Base-by-base conservation (phyloP, 2,797 vertebrate genomes). In the Neostethus bicornis region DNA sequence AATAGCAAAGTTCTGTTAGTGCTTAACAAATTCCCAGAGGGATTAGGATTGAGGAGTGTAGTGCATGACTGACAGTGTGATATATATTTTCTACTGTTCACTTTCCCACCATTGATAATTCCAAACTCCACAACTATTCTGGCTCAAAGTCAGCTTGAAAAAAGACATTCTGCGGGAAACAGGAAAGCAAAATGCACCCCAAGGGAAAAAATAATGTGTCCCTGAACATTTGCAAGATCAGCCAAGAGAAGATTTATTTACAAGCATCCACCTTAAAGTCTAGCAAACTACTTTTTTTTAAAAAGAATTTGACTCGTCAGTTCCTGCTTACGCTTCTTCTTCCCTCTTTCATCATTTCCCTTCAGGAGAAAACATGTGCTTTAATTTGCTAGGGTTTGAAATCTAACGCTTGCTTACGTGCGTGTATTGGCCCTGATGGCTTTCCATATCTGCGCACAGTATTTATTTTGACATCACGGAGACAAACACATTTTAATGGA, bases 311-410 rank as follows among this genome's bases (percentile, higher is more conserved):
- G 32, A 43, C 43, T 41, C 49, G 60, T 73, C 60, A 75, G 58
- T 72, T 51, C 50, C 54, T 56, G 66, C 53, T 75, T 53, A 45
- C 32, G n/a, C n/a, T n/a, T n/a, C n/a, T n/a, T n/a, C n/a, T n/a
- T n/a, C n/a, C n/a, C n/a, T n/a, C n/a, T n/a, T n/a, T n/a, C n/a
- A n/a, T n/a, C n/a, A n/a, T n/a, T n/a, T n/a, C n/a, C n/a, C n/a
- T n/a, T n/a, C n/a, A n/a, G n/a, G n/a, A n/a, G n/a, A n/a, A n/a
- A n/a, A n/a, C n/a, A n/a, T n/a, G n/a, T n/a, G n/a, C n/a, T n/a
- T n/a, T n/a, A n/a, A n/a, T n/a, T n/a, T n/a, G n/a, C n/a, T n/a
- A n/a, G n/a, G n/a, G n/a, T n/a, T n/a, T n/a, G n/a, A n/a, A n/a
- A n/a, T n/a, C n/a, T n/a, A n/a, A n/a, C n/a, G n/a, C n/a, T n/a